Conservation (phyloP, 2,113 vertebrate genomes). For the Monarcha castaneiventris region DNA sequence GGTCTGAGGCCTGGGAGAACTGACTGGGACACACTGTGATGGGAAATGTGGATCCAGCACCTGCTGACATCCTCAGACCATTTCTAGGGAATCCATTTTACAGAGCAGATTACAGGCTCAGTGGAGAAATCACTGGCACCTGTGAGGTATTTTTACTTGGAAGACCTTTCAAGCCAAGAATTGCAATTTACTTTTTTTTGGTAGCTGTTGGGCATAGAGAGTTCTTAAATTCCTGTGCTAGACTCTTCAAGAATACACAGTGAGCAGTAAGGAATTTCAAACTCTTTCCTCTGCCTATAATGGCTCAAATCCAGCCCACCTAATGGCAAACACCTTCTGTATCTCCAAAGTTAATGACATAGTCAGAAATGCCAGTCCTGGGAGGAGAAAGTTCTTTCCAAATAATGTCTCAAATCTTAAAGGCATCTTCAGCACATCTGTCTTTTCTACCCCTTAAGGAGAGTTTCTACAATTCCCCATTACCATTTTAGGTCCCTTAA, state of each 20-base stretch:
- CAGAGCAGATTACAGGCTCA: neutral
- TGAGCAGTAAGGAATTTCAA: neutral
- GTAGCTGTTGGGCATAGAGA: neutral
- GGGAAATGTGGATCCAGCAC: neutral
- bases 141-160: neutral
- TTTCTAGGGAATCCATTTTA: neutral
- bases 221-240: neutral
- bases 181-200: neutral
- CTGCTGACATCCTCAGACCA: neutral
- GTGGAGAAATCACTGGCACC: neutral
- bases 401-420: neutral
- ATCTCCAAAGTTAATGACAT: rapidly evolving
- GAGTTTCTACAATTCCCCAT: neutral
- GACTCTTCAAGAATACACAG: neutral
- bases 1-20: neutral
- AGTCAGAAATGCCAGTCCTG: neutral
- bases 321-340: neutral
- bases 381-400: neutral
- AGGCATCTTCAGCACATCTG: neutral
- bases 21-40: neutral
- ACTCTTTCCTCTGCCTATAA: neutral
- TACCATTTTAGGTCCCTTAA: neutral
- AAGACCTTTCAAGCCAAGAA: neutral
- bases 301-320: neutral
- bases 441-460: neutral